A percentile compares a stretch with the other conserved stretches of the same genome.
Conservation (phyloP, 37 sponge, comb jelly and placozoan species). For the Eunapius fragilis region DNA sequence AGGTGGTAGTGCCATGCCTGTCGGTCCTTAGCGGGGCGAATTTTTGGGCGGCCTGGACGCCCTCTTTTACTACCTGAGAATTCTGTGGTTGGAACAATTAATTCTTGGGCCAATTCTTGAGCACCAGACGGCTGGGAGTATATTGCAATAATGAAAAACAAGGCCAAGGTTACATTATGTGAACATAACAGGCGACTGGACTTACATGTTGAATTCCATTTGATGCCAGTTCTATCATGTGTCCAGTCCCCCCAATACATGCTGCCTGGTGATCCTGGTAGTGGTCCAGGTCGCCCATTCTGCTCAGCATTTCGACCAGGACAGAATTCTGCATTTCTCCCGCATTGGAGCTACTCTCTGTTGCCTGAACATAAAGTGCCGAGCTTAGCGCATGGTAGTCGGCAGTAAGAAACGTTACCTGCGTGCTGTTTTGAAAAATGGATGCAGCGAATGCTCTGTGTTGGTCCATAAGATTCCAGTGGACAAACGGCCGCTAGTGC, state of each 20-base stretch:
- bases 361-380: neutral
- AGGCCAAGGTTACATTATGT: neutral
- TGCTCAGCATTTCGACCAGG: conserved; percentile 51
- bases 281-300: conserved; percentile 33
- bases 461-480: neutral
- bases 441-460: neutral
- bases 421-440: neutral
- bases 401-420: neutral
- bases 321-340: conserved; percentile 2
- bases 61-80: neutral
- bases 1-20: conserved; percentile 66
- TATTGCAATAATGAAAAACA: too few relatives aligned
- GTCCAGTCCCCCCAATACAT: neutral
- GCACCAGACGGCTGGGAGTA: conserved; percentile 9
- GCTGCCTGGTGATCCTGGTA: conserved; percentile 14
- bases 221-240: neutral
- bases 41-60: conserved; percentile 31
- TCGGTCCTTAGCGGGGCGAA: conserved; percentile 21
- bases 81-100: neutral
- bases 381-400: neutral
- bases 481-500: neutral
- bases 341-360: neutral
- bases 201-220: neutral
- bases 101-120: neutral
- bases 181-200: neutral